Evolutionary conservation across 2,113 vertebrate species (phyloP), one percentile per base, ranked within the genome.

Genomic region (Grammomys dolichurus): DNA sequence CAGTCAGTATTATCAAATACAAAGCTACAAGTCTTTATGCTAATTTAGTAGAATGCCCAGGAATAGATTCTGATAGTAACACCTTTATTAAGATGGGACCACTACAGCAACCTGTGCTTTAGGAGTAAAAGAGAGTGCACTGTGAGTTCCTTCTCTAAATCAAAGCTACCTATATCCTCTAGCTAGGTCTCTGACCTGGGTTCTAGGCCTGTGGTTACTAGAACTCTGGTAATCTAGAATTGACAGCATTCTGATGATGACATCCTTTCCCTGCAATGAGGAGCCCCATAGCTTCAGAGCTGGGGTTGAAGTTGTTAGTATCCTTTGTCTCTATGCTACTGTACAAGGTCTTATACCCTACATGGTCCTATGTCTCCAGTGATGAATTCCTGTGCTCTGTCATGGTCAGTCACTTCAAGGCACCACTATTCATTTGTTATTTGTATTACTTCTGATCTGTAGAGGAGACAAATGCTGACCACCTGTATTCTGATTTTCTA

Each of bases 171-270:
- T 48, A 19, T 56, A 48, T 65, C 11, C 20, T 77, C 88, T 3
- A 77, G 19, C 28, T 24, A 6, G 12, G 28, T 36, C 31, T 1
- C 28, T 1, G 0, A n/a, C 43, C 28, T 10, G 12, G 6, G 48
- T 24, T 76, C n/a, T 17, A 60, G n/a, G 70, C n/a, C n/a, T 46
- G 5, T 33, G 9, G 40, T 58, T 33, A 17, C 56, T 48, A n/a
- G 28, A 33, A 36, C 87, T 46, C 54, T 17, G 46, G 46, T n/a
- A 12, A 46, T 22, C 28, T 36, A 63, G 40, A 40, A 36, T 2
- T 14, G 7, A 20, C 40, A 4, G 19, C 5, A 63, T 48, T 43
- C 31, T 3, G 40, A 46, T 33, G 16, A 76, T 58, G 70, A 0
- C 13, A 36, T 26, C 12, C 58, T 48, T 76, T 87, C 13, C 63